Base-by-base conservation (phyloP, 2,888 invertebrate genomes). In the Nipponacmea schrenckii region DNA sequence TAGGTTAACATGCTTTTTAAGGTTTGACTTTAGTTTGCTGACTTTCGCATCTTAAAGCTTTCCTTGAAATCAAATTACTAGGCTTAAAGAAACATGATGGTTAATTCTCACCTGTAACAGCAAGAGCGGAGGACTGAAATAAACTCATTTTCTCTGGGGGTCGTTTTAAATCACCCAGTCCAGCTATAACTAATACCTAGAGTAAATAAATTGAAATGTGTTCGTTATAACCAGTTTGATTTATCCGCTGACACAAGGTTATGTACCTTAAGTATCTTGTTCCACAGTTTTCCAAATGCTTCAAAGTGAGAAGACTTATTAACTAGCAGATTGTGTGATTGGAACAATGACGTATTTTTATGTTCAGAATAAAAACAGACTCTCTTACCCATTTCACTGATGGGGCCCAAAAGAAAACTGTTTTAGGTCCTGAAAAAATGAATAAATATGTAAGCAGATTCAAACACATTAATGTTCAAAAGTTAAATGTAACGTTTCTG, bases 381-480 rank as follows among this genome's bases (percentile, higher is more conserved):
- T 24, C 15, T 91, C 92, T 92, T 92, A 97, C 97, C 98, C 98
- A 99, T 93, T 99, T 99, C 85, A 97, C 94, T 27, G 93, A 92
- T 75, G 98, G 98, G 48, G 98, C 97, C 98, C 98, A 99, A 91
- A 99, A 98, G 90, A 97, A 97, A 74, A 99, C 93, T 2, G 98
- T 98, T 91, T 98, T 97, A 15, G 98, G 98, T 88, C 98, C 98
- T 97, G 89, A 64, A 91, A 91, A 77, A 77, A 67, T 74, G 10
- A 24, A 56, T 56, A 10, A 39, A 39, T 39, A 39, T 39, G 4
- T 10, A 39, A 39, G 39, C 39, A 39, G 39, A 5, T 39, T 39
- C 8, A 39, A 2, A 10, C 8, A 39, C 7, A 10, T 8, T 8
- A 0, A 39, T 39, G 7, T 39, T 31, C 31, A 31, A 2, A 31